A percentile compares a stretch with the other conserved stretches of the same genome.
These are phyloP conservation scores for Drepana arcuata DNA, from an alignment of 1,140 invertebrate genomes.

Conservation along the genomic window DNA sequence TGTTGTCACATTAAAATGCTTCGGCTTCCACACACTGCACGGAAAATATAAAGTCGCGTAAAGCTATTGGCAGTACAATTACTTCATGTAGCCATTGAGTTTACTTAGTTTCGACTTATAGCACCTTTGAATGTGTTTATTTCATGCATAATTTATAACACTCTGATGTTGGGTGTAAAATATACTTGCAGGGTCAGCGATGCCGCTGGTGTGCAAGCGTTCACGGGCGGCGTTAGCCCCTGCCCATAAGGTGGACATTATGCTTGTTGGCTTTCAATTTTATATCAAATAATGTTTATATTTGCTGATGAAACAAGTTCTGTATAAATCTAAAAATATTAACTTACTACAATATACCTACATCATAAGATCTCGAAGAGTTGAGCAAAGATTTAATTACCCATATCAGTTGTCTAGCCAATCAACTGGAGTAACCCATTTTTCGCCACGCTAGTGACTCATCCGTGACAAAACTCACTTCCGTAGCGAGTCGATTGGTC, in stretches of 20 bases:
- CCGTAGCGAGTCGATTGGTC: conserved; percentile 54
- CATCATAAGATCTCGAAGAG: background rate
- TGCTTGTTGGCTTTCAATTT: background rate
- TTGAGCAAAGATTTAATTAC: background rate
- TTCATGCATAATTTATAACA: background rate
- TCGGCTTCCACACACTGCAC: conserved; percentile 42
- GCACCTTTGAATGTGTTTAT: conserved; percentile 10
- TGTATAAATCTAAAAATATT: background rate
- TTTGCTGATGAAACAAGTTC: background rate
- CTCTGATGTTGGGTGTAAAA: no score
- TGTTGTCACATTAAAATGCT: conserved; percentile 64
- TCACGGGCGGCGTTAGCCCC: background rate
- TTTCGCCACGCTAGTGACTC: conserved; percentile 32
- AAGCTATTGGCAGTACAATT: conserved; percentile 53
- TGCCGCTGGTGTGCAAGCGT: background rate
- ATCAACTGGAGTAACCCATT: conserved; percentile 12
- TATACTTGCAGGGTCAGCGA: no score
- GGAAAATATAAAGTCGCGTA: conserved; percentile 35
- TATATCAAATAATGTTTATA: no score
- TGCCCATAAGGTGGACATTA: background rate
- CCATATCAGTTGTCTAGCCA: background rate
- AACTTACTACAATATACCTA: background rate
- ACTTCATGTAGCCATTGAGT: conserved; percentile 42
- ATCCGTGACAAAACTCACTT: conserved; percentile 40
- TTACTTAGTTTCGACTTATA: conserved; percentile 39